phyloP scores from a whole-genome alignment of 2,888 invertebrate genomes.

The Dryococelus australis region DNA sequence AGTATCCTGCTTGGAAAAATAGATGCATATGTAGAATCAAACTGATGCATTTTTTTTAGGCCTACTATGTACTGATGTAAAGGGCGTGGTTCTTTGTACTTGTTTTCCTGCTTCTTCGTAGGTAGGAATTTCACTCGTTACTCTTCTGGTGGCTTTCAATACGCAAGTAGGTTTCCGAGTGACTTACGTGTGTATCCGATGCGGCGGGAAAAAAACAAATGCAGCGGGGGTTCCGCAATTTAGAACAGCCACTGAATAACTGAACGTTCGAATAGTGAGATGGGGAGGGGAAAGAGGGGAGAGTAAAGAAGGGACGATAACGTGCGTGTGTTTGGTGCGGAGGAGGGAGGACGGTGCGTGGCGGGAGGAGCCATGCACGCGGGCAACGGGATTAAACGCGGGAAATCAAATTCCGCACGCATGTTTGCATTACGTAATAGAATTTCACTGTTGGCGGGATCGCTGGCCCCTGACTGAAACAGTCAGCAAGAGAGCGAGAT shows the following conservation, averaged over 20 bases:
- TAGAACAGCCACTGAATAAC: background rate
- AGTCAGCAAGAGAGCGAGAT: background rate
- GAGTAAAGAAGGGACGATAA: background rate
- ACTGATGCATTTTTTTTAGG: no score
- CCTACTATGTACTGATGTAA: no score
- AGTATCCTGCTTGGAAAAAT: no score
- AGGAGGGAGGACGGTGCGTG: background rate
- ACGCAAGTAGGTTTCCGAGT: background rate
- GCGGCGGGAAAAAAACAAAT: background rate
- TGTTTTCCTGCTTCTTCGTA: no score
- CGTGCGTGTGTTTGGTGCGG: background rate
- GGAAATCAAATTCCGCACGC: constrained; percentile 7
- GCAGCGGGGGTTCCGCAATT: background rate
- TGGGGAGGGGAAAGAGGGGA: background rate
- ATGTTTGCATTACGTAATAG: constrained; percentile 3
- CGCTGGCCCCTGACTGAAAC: background rate
- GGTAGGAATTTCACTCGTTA: no score
- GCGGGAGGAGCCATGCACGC: background rate
- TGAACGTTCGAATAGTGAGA: background rate
- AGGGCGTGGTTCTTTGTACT: no score
- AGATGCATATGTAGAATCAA: no score
- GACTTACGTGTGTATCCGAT: background rate
- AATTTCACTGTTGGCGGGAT: constrained; percentile 16
- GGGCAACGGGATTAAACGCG: constrained; percentile 4
- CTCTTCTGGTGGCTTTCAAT: no score